These are phyloP conservation scores for Oedothorax gibbosus DNA, from an alignment of 1,140 invertebrate species.

Conservation along the genomic window DNA sequence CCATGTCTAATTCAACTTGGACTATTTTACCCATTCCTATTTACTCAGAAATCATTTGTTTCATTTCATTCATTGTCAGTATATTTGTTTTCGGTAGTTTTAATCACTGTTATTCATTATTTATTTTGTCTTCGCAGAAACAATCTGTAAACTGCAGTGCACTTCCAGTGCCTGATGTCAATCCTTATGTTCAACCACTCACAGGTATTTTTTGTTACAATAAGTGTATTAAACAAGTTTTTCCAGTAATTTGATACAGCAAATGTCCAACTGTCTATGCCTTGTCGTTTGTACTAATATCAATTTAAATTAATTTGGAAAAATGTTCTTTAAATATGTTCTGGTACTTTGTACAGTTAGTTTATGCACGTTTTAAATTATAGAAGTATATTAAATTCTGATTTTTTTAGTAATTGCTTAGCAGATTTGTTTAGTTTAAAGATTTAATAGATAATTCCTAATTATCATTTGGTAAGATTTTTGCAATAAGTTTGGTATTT, in stretches of 20 bases:
- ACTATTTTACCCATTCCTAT: too few species aligned
- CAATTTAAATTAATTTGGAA: not conserved
- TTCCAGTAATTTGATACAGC: too few species aligned
- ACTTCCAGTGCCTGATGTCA: not conserved
- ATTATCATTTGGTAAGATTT: not conserved
- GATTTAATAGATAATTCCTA: too few species aligned
- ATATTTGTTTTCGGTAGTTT: not conserved
- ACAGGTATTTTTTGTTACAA: constrained; percentile 36
- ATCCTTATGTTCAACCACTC: constrained; percentile 43
- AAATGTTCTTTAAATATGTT: constrained; percentile 1
- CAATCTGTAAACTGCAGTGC: constrained; percentile 28
- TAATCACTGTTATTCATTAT: not conserved
- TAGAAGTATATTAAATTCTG: too few species aligned
- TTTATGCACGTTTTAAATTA: too few species aligned
- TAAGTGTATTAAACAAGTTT: not conserved
- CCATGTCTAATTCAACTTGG: too few species aligned
- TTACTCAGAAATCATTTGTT: too few species aligned
- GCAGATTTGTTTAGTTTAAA: too few species aligned
- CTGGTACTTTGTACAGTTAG: not conserved
- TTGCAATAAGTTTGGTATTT: not conserved
- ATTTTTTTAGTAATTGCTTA: too few species aligned
- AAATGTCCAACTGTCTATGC: not conserved
- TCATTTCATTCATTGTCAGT: not conserved
- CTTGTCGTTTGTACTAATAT: not conserved
- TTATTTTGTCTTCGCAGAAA: constrained; percentile 29